Base-by-base conservation (phyloP, 2,113 vertebrate species). In the Oncorhynchus masou region DNA sequence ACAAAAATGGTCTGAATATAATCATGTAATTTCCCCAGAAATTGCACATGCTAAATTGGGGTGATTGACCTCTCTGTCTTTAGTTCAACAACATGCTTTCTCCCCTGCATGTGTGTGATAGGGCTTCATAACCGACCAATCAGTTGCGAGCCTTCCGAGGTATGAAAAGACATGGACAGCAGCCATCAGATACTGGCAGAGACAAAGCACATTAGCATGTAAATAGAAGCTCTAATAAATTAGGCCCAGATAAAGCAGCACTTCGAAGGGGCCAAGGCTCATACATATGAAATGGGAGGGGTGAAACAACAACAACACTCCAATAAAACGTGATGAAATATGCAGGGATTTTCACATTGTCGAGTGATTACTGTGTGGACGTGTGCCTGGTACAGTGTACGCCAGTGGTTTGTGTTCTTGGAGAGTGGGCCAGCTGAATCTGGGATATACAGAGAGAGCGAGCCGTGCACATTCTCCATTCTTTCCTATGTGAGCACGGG, bases 201-300 rank as follows among this genome's bases (percentile, higher is more conserved):
- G 64, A 79, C 70, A 82, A 60, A 75, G 73, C 48, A 66, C 65
- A 68, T 77, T 79, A 79, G 57, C 70, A 81, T 83, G 68, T 73
- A 70, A 79, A 83, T 64, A 74, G 48, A 59, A 34, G 45, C 34
- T 20, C 31, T 16, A 65, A 86, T 75, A 80, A 83, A 83, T 76
- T 74, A 76, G 75, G 62, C 69, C 65, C 49, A 72, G 68, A 78
- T 76, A 80, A 54, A 34, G 49, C 27, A 24, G 57, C 70, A 54
- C 77, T 31, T 70, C n/a, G 25, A 49, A 19, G 13, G 6, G 29
- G 25, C 25, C 62, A 76, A 19, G 49, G 20, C 16, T 29, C 29
- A 59, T 70, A 31, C 29, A 59, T 76, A n/a, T 31, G 24, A 25
- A 67, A 72, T 60, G 39, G 49, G 29, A 57, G 68, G 60, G 67